Percentiles rank a stretch among this genome's conserved stretches.
Conservation (phyloP, 2,113 vertebrate species). For the Ginglymostoma cirratum region DNA sequence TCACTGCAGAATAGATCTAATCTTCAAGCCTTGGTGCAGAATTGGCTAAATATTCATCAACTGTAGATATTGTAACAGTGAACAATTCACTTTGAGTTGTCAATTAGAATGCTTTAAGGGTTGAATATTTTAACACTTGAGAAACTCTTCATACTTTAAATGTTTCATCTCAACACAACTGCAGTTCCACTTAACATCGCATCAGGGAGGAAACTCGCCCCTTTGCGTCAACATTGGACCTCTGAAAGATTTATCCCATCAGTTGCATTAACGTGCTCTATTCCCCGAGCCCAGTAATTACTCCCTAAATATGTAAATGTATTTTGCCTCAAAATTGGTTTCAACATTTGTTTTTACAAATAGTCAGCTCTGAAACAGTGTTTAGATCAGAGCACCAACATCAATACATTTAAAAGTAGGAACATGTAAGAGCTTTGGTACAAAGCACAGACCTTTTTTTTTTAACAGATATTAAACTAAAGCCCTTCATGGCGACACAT, state of each 20-base stretch:
- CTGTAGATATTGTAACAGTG: not conserved
- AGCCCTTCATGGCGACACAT: no score
- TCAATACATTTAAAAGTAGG: no score
- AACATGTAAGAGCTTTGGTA: no score
- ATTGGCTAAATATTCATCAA: not conserved
- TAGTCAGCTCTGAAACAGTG: not conserved
- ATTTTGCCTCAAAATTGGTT: not conserved
- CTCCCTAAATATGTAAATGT: not conserved
- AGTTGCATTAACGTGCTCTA: not conserved
- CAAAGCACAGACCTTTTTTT: no score
- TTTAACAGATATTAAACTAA: no score
- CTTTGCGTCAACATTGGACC: not conserved
- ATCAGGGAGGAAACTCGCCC: not conserved
- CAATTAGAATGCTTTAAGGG: not conserved
- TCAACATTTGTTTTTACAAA: not conserved
- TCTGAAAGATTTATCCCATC: not conserved
- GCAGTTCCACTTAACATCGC: not conserved
- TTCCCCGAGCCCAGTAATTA: not conserved
- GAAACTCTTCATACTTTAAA: not conserved
- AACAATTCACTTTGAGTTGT: not conserved
- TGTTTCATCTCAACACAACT: not conserved
- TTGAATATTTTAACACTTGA: not conserved
- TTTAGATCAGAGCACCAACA: not conserved
- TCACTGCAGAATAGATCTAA: not conserved
- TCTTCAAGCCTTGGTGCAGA: not conserved